Evolutionary conservation across 2,888 invertebrate species (phyloP).

Genomic region (Chrysodeixis includens): DNA sequence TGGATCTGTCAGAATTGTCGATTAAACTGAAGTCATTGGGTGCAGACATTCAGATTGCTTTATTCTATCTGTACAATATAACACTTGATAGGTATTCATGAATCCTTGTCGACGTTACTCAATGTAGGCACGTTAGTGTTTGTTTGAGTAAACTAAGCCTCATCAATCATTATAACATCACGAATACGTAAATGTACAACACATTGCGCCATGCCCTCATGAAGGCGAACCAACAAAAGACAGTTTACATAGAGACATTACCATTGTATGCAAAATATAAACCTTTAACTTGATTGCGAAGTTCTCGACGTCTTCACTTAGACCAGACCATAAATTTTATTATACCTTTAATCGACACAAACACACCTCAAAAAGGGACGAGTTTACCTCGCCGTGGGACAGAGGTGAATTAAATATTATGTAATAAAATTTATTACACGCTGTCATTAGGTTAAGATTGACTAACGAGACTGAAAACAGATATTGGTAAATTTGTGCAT

Average conservation of each 20-base stretch:
- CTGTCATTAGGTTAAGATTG: too few relatives aligned
- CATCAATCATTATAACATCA: conserved; percentile 51
- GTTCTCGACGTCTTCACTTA: not conserved
- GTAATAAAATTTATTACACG: too few relatives aligned
- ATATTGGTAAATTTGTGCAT: too few relatives aligned
- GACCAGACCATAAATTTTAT: not conserved
- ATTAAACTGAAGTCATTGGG: not conserved
- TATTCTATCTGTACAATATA: conserved; percentile 17
- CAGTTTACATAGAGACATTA: conserved; percentile 11
- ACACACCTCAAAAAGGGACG: not conserved
- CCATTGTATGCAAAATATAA: conserved; percentile 3
- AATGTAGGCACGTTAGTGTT: conserved; percentile 29
- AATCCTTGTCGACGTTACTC: conserved; percentile 46
- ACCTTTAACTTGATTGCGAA: not conserved
- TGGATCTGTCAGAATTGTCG: conserved; percentile 48
- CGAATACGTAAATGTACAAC: conserved; percentile 46
- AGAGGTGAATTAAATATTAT: not conserved
- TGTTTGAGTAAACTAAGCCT: conserved; percentile 52
- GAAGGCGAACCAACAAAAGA: conserved; percentile 38
- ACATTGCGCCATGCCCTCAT: conserved; percentile 25
- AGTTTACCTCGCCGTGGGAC: not conserved
- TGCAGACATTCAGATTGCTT: conserved; percentile 7
- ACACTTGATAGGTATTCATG: conserved; percentile 35
- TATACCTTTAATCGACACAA: not conserved
- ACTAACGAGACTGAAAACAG: too few relatives aligned